Base-by-base conservation (phyloP, 92 coral and sea anemone species). In the Anthopleura xanthogrammica region DNA sequence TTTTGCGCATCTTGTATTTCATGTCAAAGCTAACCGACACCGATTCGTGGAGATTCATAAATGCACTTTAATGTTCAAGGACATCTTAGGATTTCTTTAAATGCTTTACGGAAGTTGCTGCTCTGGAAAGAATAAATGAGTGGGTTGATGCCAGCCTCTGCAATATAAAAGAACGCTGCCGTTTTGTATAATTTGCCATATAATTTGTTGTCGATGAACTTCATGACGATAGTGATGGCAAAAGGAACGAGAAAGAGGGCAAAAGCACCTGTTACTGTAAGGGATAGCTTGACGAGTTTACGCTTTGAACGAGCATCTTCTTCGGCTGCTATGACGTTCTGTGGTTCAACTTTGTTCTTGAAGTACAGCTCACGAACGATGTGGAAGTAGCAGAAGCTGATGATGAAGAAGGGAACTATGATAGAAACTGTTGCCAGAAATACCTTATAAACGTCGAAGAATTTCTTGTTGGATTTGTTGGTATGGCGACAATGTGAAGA, bases 51-150 rank as follows among this genome's bases (percentile, higher is more conserved):
- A 43, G 8, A 43, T 29, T 29, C 36, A 29, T 29, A 29, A 29
- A 29, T 29, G 50, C 50, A 43, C 50, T 43, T 43, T n/a, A n/a
- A n/a, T n/a, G n/a, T n/a, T 43, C 1, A 43, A 43, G 50, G 36
- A 22, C 71, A 64, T 64, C 4, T 64, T 16, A 36, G 13, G 77
- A 73, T 39, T 43, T 73, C 77, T 39, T 73, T 73, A 73, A 73
- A 73, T 16, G 77, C 77, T 73, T 73, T 50, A 39, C 77, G 46
- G 20, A 73, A 73, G 52, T 73, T 73, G 3, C 19, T 29, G 77
- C 77, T 73, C 48, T 73, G 77, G 29, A 40, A 73, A 20, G 77
- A 40, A 73, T 73, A 73, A 12, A 73, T 39, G 1, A 73, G 6
- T 16, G 77, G 77, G 50, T 43, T 43, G 50, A 43, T 43, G 8